These are phyloP conservation scores for Anguilla anguilla DNA, from an alignment of 2,797 vertebrate species.

Conservation along the genomic window DNA sequence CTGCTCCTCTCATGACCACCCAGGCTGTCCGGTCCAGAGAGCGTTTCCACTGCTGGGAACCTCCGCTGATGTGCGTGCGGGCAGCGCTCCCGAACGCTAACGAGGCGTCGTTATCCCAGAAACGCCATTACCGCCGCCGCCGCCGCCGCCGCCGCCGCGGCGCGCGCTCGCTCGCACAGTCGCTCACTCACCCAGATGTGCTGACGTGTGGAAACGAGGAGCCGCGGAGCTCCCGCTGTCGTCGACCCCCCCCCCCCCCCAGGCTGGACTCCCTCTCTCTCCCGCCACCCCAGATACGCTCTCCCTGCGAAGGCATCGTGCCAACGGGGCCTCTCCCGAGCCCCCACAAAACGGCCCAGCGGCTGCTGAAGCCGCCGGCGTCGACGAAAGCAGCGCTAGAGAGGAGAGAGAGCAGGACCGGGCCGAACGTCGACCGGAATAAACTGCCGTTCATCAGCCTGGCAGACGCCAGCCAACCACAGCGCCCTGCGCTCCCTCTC, in stretches of 20 bases:
- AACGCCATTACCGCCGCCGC: background rate
- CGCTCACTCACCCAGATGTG: background rate
- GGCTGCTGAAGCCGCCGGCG: background rate
- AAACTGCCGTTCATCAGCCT: background rate
- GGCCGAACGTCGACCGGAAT: background rate
- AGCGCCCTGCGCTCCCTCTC: background rate
- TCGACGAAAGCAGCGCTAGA: background rate
- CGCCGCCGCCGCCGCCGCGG: no score
- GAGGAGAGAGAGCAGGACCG: background rate
- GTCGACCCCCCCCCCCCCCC: no score
- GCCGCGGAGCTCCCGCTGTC: background rate
- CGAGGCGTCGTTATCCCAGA: background rate
- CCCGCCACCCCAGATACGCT: background rate
- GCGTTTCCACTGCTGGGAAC: background rate
- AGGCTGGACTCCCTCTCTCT: background rate
- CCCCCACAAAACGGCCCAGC: background rate
- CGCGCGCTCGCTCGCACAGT: background rate
- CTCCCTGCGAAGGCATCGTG: background rate
- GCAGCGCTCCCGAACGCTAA: background rate
- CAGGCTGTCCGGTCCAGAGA: background rate
- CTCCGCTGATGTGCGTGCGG: background rate
- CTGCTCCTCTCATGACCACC: background rate
- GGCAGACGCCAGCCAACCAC: background rate
- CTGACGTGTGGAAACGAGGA: background rate
- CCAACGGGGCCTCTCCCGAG: background rate